Percentiles rank a stretch among this genome's conserved stretches.
phyloP scores from a whole-genome alignment of 2,113 vertebrate species.

The Antechinus stuartii region DNA sequence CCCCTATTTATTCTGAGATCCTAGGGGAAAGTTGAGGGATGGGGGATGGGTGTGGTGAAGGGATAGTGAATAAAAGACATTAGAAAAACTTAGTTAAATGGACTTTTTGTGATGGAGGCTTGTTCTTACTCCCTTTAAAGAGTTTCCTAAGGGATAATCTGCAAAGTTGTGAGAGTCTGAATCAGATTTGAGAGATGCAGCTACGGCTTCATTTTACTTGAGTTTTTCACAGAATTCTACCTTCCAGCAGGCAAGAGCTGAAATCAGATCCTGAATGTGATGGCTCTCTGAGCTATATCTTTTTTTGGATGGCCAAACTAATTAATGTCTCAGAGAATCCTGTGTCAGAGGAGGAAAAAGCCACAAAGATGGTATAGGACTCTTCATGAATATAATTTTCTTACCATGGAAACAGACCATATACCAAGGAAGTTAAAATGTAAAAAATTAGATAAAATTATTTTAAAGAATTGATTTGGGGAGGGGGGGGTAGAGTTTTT shows the following conservation, averaged over 20 bases:
- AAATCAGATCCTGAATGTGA: not conserved
- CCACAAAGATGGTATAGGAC: not conserved
- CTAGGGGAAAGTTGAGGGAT: not conserved
- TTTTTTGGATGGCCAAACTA: not conserved
- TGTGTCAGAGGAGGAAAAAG: conserved; percentile 34
- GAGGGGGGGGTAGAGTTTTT: conserved; percentile 11
- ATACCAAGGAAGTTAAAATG: not conserved
- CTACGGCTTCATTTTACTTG: not conserved
- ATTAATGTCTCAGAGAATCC: conserved; percentile 10
- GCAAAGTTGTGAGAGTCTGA: conserved; percentile 22
- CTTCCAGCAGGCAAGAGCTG: not conserved
- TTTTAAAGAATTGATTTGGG: not conserved
- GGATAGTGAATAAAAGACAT: conserved; percentile 9
- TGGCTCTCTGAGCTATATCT: conserved; percentile 6
- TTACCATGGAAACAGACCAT: not conserved
- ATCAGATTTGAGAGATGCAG: not conserved
- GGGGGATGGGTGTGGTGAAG: not conserved
- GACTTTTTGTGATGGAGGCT: not conserved
- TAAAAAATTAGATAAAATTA: not conserved
- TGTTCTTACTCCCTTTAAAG: conserved; percentile 1
- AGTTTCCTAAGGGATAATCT: not conserved
- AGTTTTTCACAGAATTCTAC: conserved; percentile 42
- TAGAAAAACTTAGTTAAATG: conserved; percentile 26
- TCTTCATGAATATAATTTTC: not conserved
- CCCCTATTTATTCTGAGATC: conserved; percentile 44